A percentile compares a stretch with the other conserved stretches of the same genome.
phyloP scores from a whole-genome alignment of 2,888 invertebrate genomes.

The Mesorhabditis spiculigera region DNA sequence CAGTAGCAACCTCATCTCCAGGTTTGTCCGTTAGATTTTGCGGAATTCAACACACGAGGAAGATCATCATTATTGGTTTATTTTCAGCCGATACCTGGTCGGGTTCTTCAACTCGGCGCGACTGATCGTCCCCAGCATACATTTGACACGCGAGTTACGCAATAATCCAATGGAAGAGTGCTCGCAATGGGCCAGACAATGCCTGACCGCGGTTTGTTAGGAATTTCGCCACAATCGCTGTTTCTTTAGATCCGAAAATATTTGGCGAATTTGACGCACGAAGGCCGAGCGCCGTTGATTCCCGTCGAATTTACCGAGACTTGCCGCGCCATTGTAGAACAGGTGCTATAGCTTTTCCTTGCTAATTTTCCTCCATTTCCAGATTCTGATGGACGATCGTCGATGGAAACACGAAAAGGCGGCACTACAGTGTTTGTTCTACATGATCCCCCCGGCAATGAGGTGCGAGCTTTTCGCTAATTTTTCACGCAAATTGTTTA shows the following conservation, averaged over 20 bases:
- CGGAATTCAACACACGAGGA: too few species aligned
- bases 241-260: neutral
- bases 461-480: neutral
- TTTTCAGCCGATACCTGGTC: neutral
- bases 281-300: neutral
- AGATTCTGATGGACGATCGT: neutral
- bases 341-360: neutral
- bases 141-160: neutral
- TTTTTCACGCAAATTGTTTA: neutral
- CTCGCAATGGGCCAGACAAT: neutral
- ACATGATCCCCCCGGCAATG: neutral
- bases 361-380: neutral
- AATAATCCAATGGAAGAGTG: constrained; percentile 3
- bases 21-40: neutral
- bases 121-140: neutral
- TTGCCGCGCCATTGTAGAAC: neutral
- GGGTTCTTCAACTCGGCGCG: neutral
- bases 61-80: neutral
- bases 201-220: neutral
- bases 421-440: neutral
- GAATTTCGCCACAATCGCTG: neutral
- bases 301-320: constrained; percentile 4
- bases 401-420: neutral
- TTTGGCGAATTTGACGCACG: neutral
- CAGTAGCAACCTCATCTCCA: neutral